Evolutionary conservation across 2,797 vertebrate species (phyloP).

Genomic region (Gobionotothen gibberifrons): DNA sequence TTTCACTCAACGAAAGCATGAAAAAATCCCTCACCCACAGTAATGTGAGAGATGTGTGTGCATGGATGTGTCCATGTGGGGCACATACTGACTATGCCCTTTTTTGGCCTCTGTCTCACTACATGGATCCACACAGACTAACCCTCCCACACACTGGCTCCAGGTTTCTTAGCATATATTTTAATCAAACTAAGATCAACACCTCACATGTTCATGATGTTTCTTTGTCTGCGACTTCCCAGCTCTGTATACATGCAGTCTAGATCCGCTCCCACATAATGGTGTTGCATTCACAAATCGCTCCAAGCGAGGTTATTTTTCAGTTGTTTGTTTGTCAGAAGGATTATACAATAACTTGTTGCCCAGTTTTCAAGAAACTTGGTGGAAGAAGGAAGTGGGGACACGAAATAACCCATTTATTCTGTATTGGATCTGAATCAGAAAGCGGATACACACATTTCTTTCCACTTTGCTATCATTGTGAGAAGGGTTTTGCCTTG

Average conservation of each 20-base stretch:
- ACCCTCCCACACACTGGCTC: constrained; percentile 17
- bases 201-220: background rate
- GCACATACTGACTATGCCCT: constrained; percentile 49
- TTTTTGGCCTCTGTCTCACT: constrained; percentile 48
- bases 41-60: constrained; percentile 67
- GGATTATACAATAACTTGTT: too few species aligned
- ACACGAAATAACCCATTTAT: too few species aligned
- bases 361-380: too few species aligned
- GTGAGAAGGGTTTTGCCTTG: too few species aligned
- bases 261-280: constrained; percentile 20
- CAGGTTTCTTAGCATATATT: constrained; percentile 23
- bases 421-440: too few species aligned
- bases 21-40: constrained; percentile 66
- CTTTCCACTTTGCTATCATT: too few species aligned
- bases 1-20: constrained; percentile 73
- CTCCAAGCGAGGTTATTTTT: background rate
- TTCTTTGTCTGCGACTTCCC: constrained; percentile 13
- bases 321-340: too few species aligned
- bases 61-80: constrained; percentile 28
- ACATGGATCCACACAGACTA: constrained; percentile 8
- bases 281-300: constrained; percentile 12
- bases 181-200: background rate
- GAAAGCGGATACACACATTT: too few species aligned
- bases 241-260: constrained; percentile 21
- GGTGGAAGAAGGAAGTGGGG: too few species aligned